A percentile compares a stretch with the other conserved stretches of the same genome.
These are phyloP conservation scores for Hippoglossus hippoglossus DNA, from an alignment of 2,797 vertebrate species.

Conservation along the genomic window DNA sequence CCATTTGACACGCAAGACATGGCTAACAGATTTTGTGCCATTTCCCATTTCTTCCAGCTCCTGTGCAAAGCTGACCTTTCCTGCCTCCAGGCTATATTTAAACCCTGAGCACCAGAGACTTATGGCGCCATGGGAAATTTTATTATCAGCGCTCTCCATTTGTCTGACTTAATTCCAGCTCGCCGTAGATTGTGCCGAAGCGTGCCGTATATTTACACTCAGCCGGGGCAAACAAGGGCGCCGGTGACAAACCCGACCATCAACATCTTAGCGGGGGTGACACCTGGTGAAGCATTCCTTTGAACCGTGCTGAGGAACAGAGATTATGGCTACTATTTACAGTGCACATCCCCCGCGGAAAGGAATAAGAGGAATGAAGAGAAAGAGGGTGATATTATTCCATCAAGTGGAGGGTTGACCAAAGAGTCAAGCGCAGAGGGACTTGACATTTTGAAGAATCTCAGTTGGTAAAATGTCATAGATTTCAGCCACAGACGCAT, in stretches of 20 bases:
- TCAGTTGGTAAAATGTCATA: constrained; percentile 61
- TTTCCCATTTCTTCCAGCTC: constrained; percentile 65
- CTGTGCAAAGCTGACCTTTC: constrained; percentile 76
- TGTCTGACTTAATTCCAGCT: constrained; percentile 76
- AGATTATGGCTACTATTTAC: constrained; percentile 51
- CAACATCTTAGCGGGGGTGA: constrained; percentile 40
- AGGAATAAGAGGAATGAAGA: constrained; percentile 28
- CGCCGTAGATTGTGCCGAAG: constrained; percentile 54
- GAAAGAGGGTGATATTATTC: constrained; percentile 34
- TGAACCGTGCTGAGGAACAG: constrained; percentile 33
- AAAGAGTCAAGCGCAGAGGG: constrained; percentile 55
- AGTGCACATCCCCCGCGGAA: constrained; percentile 30
- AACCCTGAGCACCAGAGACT: constrained; percentile 72
- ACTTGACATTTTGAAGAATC: constrained; percentile 66
- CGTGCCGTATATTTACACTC: constrained; percentile 62
- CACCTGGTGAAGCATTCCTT: constrained; percentile 37
- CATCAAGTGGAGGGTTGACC: constrained; percentile 33
- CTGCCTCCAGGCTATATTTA: constrained; percentile 80
- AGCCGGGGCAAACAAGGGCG: constrained; percentile 65
- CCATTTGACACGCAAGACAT: constrained; percentile 70
- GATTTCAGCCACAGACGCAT: constrained; percentile 56
- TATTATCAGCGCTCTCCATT: constrained; percentile 76
- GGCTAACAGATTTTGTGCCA: constrained; percentile 72
- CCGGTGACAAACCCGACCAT: constrained; percentile 47
- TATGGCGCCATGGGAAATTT: constrained; percentile 72